These are phyloP conservation scores for Steinernema carpocapsae DNA, from an alignment of 2,888 invertebrate species.

Conservation along the genomic window DNA sequence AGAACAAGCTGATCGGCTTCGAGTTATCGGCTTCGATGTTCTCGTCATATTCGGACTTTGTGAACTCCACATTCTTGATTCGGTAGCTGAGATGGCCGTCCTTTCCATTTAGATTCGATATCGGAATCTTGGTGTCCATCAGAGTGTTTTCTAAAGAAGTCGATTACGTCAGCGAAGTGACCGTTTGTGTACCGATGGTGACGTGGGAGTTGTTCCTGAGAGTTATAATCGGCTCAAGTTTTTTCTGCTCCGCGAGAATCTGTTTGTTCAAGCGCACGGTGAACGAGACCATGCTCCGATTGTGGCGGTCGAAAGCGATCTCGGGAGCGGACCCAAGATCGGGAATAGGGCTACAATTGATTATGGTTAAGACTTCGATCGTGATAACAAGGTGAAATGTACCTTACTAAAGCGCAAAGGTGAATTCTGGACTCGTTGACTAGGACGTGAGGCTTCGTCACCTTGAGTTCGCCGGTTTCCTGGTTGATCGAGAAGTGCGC, in stretches of 20 bases:
- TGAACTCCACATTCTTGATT: constrained; percentile 3
- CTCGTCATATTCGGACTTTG: constrained; percentile 25
- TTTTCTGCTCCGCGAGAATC: constrained; percentile 3
- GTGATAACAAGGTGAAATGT: not conserved
- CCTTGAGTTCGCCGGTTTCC: constrained; percentile 31
- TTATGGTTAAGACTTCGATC: not conserved
- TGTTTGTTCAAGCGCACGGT: constrained; percentile 10
- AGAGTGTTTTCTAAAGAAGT: not conserved
- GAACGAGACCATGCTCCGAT: constrained; percentile 34
- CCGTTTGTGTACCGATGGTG: constrained; percentile 16
- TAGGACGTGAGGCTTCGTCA: not conserved
- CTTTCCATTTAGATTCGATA: not conserved
- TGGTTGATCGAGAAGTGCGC: constrained; percentile 34
- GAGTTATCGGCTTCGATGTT: not conserved
- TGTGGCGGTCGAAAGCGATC: constrained; percentile 27
- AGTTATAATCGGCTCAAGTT: not conserved
- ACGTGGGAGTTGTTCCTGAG: constrained; percentile 29
- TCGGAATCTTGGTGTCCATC: not conserved
- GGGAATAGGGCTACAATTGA: constrained; percentile 25
- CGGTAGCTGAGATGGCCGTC: constrained; percentile 1
- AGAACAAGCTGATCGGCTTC: constrained; percentile 3
- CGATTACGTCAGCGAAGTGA: not conserved
- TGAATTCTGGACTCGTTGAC: constrained; percentile 12
- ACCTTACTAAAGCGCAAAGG: constrained; percentile 39
- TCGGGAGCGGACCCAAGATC: constrained; percentile 25